Base-by-base conservation (phyloP, 2,113 vertebrate species). In the Ia io region DNA sequence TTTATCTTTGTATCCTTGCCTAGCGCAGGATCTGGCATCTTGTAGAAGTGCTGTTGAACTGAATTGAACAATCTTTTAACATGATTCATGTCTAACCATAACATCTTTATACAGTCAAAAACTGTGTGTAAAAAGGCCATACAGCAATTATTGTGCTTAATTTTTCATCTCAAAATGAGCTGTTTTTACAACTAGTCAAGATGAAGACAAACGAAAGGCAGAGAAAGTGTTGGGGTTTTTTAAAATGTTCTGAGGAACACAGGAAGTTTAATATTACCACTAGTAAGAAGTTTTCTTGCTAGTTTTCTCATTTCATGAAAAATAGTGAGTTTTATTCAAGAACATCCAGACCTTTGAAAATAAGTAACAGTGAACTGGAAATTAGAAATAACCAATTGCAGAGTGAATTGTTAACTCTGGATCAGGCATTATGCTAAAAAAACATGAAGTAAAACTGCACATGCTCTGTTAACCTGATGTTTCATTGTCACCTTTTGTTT, bases 401-500 rank as follows among this genome's bases (percentile, higher is more conserved):
- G 49, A 86, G 32, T 88, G 65, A 93, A 84, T 71, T 94, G 42
- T 88, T 71, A 94, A 84, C 37, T 32, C 37, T 83, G 28, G 4
- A 70, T 82, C 23, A 65, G 16, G 13, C 20, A 73, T 82, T 78
- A 67, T 88, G 25, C 65, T 51, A 16, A 88, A 86, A 86, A 92
- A 80, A n/a, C 82, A 22, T 25, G 22, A 18, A 88, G 22, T 78
- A 67, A 59, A 84, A 56, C 30, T 84, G 18, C 25, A 89, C 84
- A 63, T 84, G 17, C 6, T 51, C 47, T 40, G 5, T 82, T 49
- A 61, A 51, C 8, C 40, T 65, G n/a, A 22, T 85, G 83, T 87
- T 79, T 91, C 78, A 77, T 77, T 84, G 51, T 77, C 70, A 80
- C 90, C 49, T 96, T 79, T 87, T 67, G 23, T 90, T 65, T 92